Conservation (phyloP, 2,797 vertebrate genomes). For the Notamacropus eugenii region DNA sequence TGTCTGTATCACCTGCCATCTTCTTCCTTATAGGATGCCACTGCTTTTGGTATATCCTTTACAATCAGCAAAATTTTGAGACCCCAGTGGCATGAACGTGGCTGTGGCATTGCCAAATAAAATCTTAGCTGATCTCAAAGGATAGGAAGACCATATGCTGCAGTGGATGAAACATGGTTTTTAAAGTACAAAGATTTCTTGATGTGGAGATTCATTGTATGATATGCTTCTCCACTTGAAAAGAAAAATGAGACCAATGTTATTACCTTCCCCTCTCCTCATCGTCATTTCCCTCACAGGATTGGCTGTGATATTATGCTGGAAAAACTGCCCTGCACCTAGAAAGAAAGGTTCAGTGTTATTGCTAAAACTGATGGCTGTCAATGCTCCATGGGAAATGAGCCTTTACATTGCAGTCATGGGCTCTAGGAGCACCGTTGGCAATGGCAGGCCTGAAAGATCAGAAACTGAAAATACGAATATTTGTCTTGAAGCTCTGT, state of each 20-base stretch:
- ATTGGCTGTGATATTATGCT: background rate
- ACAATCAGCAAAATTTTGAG: background rate
- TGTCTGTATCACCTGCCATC: background rate
- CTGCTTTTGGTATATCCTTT: background rate
- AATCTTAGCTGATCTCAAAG: background rate
- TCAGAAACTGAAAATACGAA: conserved; percentile 27
- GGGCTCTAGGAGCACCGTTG: background rate
- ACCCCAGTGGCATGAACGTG: background rate
- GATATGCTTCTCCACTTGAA: background rate
- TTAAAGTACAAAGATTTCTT: background rate
- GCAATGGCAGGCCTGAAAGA: background rate
- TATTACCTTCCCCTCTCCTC: background rate
- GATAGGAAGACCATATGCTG: background rate
- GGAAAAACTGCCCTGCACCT: background rate
- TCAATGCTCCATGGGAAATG: background rate
- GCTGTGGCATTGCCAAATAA: background rate
- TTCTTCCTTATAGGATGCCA: background rate
- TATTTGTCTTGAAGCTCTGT: conserved; percentile 18
- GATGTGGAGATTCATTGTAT: background rate
- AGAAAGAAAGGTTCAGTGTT: background rate
- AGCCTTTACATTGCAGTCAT: background rate
- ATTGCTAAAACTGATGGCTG: background rate
- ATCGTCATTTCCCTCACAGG: background rate
- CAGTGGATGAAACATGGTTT: background rate
- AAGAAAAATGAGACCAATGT: background rate